Percentiles rank a stretch among this genome's conserved stretches.
phyloP scores from a whole-genome alignment of 2,113 vertebrate genomes.

The Hemicordylus capensis region DNA sequence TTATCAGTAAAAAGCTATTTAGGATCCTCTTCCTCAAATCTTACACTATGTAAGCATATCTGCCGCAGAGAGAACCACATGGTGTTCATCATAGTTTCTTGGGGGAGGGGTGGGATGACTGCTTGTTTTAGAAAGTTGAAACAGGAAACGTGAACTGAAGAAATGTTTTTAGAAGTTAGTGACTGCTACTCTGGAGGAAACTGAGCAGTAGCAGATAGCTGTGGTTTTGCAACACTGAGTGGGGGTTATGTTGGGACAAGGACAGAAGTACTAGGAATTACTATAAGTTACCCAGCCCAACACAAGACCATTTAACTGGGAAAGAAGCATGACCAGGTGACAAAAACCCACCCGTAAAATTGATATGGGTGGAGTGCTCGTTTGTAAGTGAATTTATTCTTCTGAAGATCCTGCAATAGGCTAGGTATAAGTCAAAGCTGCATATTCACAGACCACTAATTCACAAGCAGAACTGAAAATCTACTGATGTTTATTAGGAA shows the following conservation, averaged over 20 bases:
- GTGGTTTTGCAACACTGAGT: background rate
- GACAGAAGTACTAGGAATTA: background rate
- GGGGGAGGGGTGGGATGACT: background rate
- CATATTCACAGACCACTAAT: slow-evolving; percentile 46
- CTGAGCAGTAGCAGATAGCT: background rate
- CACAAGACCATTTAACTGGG: background rate
- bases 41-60: background rate
- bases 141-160: background rate
- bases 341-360: slow-evolving; percentile 17
- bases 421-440: slow-evolving; percentile 27
- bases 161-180: background rate
- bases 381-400: slow-evolving; percentile 24
- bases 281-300: background rate
- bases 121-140: background rate
- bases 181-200: background rate
- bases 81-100: background rate
- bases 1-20: background rate
- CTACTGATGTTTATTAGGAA: slow-evolving; percentile 64
- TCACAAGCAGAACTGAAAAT: slow-evolving; percentile 62
- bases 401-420: fast-evolving
- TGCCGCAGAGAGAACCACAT: background rate
- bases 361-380: background rate
- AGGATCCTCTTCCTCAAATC: background rate
- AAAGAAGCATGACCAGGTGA: background rate
- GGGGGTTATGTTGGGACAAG: background rate